Conservation (phyloP, 2,113 vertebrate genomes). For the Sander lucioperca region DNA sequence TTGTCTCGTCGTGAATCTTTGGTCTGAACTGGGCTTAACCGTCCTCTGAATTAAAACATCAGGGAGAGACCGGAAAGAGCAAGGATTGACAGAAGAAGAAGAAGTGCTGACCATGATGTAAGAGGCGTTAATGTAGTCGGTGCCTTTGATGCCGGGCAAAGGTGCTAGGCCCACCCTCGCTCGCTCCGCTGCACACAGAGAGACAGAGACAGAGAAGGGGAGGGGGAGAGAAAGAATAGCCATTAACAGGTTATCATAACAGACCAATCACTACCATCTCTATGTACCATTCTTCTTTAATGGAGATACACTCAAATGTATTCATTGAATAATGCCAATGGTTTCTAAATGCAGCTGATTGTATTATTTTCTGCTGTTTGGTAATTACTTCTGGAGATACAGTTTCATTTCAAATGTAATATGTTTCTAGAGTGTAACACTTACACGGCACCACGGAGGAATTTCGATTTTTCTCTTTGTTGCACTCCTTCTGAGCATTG, state of each 20-base stretch:
- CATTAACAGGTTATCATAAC: constrained; percentile 1
- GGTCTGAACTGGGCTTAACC: too few species aligned
- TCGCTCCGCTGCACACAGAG: constrained; percentile 87
- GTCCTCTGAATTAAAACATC: background rate
- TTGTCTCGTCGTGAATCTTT: too few species aligned
- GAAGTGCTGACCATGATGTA: constrained; percentile 94
- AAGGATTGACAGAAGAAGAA: constrained; percentile 32
- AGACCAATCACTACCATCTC: background rate
- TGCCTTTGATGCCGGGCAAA: constrained; percentile 94
- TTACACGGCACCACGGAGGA: constrained; percentile 96
- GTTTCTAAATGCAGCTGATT: background rate
- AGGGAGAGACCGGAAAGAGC: background rate
- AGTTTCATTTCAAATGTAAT: background rate
- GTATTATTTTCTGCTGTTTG: background rate
- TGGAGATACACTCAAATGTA: background rate
- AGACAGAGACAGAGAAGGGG: background rate
- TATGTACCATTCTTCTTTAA: background rate
- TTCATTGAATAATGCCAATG: background rate
- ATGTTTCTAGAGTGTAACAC: constrained; percentile 46
- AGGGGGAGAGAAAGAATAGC: background rate
- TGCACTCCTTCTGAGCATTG: constrained; percentile 95
- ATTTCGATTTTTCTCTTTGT: constrained; percentile 97
- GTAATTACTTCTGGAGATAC: background rate
- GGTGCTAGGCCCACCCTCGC: constrained; percentile 93
- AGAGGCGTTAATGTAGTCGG: constrained; percentile 97